Percentiles rank a stretch among this genome's conserved stretches.
These are phyloP conservation scores for Trachelus iudaicus DNA, from an alignment of 2,888 invertebrate species.

Conservation along the genomic window DNA sequence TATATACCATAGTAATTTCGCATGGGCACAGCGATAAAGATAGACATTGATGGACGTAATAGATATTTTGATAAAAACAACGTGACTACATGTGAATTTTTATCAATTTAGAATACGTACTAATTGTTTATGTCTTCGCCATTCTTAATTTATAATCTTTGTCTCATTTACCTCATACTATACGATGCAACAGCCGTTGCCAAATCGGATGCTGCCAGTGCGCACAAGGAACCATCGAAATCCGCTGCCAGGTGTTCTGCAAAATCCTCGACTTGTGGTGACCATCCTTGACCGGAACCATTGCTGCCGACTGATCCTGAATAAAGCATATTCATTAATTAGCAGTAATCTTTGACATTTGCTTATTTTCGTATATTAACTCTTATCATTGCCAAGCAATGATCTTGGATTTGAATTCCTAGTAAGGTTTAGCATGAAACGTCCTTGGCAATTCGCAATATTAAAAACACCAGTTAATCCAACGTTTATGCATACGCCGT, in stretches of 20 bases:
- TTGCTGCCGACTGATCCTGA: conserved; percentile 57
- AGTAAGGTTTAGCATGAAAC: neutral
- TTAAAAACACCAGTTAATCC: neutral
- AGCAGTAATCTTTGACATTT: neutral
- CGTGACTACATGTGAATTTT: neutral
- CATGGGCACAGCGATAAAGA: neutral
- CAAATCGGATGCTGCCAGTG: conserved; percentile 74
- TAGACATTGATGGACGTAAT: too few species aligned
- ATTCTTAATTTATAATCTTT: neutral
- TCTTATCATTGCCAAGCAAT: neutral
- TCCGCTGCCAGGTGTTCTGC: conserved; percentile 77
- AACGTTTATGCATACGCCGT: neutral
- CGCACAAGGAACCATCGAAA: conserved; percentile 79
- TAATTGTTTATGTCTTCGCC: neutral
- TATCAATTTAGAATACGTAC: neutral
- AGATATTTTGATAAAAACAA: neutral
- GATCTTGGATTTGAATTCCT: neutral
- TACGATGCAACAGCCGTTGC: conserved; percentile 71
- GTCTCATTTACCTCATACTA: conserved; percentile 72
- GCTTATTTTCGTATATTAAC: neutral
- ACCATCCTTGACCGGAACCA: conserved; percentile 60
- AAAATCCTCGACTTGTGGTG: conserved; percentile 72
- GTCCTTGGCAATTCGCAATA: neutral
- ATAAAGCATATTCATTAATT: conserved; percentile 4
- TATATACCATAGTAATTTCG: neutral